These are phyloP conservation scores for Agonopterix heracliana DNA, from an alignment of 2,888 invertebrate genomes.

Conservation along the genomic window DNA sequence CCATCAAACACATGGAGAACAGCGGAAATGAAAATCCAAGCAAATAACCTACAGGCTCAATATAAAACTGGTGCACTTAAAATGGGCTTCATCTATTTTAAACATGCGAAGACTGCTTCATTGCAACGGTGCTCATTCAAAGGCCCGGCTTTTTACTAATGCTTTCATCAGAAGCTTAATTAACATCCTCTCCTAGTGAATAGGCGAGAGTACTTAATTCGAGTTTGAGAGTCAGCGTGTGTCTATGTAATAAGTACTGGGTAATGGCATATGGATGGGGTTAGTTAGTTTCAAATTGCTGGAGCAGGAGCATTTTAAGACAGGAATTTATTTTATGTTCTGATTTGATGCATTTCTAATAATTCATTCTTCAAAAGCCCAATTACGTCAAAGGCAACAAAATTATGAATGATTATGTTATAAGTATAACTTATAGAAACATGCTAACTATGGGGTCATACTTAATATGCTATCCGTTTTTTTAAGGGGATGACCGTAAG, in stretches of 20 bases:
- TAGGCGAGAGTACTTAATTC: constrained; percentile 51
- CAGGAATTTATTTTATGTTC: too few species aligned
- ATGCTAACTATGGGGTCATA: too few species aligned
- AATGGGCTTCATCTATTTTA: constrained; percentile 44
- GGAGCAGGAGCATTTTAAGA: too few species aligned
- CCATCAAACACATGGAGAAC: too few species aligned
- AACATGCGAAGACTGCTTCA: constrained; percentile 34
- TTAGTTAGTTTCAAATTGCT: background rate
- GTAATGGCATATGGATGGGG: constrained; percentile 20
- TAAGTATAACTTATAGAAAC: too few species aligned
- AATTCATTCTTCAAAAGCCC: too few species aligned
- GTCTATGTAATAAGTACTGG: constrained; percentile 4
- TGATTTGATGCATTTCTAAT: too few species aligned
- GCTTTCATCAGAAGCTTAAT: constrained; percentile 59
- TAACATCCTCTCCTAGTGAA: constrained; percentile 62
- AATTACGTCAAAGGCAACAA: too few species aligned
- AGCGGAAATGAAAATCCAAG: constrained; percentile 8
- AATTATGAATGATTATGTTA: too few species aligned
- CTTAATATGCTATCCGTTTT: too few species aligned
- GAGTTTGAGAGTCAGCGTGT: constrained; percentile 29
- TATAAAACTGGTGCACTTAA: constrained; percentile 12
- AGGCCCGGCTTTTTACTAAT: constrained; percentile 63
- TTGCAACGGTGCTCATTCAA: constrained; percentile 44
- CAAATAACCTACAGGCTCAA: constrained; percentile 5
- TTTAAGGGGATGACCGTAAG: too few species aligned